Base-by-base conservation (phyloP, 1,140 invertebrate species). In the Bactericera cockerelli region DNA sequence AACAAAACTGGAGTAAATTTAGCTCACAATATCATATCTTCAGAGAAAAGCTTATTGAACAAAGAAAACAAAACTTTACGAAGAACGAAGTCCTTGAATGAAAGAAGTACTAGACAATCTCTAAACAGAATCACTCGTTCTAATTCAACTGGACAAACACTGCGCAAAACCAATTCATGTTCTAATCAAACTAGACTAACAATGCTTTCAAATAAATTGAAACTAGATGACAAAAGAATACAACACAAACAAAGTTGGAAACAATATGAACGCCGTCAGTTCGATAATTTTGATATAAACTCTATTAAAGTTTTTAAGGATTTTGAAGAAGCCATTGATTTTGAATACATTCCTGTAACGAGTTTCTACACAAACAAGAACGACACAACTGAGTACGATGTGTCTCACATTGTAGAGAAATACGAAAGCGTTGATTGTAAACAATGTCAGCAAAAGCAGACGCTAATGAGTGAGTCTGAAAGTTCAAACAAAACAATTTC, bases 331-430 rank as follows among this genome's bases (percentile, higher is more conserved):
- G 42, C 42, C 6, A 49, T 10, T n/a, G 22, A 49, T 6, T 49
- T 49, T 49, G 42, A 49, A 49, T 49, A 49, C 19, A 49, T 49
- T 49, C 42, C 42, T 10, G 42, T 49, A 49, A 49, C 42, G n/a
- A 49, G 42, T n/a, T 49, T 49, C 22, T 49, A 49, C n/a, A 49
- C 42, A n/a, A 49, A 49, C 22, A 49, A 49, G 19, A 49, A 49
- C 22, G 42, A 49, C 19, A n/a, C n/a, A 49, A 49, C 6, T 49
- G 22, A 49, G 8, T 49, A 49, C 22, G 42, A 49, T 49, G 42
- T 49, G 8, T 10, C n/a, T 49, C 42, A 49, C 22, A 49, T 49
- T n/a, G 22, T 49, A 6, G 42, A 49, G 4, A 16, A 49, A 49
- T 49, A 49, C 22, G n/a, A 49, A 4, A 22, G 8, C 19, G 42